Conservation (phyloP, 2,797 vertebrate species). For the Sebastes diploproa region DNA sequence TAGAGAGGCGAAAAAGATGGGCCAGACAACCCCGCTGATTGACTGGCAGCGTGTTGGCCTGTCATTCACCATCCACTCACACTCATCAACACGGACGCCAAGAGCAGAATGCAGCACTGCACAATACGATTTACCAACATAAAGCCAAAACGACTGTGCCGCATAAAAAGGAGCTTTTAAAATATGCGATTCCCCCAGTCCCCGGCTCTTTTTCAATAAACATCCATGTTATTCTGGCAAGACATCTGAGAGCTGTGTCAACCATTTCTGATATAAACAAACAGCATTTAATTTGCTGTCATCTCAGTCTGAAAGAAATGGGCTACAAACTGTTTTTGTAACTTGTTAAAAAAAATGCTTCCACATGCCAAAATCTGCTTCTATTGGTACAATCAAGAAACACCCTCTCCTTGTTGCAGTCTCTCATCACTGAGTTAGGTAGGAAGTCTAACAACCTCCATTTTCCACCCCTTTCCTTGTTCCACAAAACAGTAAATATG, state of each 20-base stretch:
- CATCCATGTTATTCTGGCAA: slow-evolving; percentile 49
- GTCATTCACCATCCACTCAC: slow-evolving; percentile 71
- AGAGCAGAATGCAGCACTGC: slow-evolving; percentile 46
- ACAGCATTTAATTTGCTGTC: slow-evolving; percentile 11
- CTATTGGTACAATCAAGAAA: neutral
- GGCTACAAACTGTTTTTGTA: neutral
- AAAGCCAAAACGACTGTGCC: slow-evolving; percentile 25
- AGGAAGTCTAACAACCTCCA: slow-evolving; percentile 23
- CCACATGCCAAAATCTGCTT: slow-evolving; percentile 8
- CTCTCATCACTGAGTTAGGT: neutral
- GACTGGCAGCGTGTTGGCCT: slow-evolving; percentile 67
- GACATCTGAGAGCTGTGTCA: slow-evolving; percentile 41
- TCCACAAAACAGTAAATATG: slow-evolving; percentile 38
- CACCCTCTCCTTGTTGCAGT: slow-evolving; percentile 1
- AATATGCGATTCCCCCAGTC: slow-evolving; percentile 2
- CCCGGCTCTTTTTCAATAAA: slow-evolving; percentile 33
- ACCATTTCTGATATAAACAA: slow-evolving; percentile 41
- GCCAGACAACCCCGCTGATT: slow-evolving; percentile 66
- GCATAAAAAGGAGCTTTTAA: slow-evolving; percentile 34
- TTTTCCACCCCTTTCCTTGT: neutral
- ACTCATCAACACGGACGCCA: slow-evolving; percentile 54
- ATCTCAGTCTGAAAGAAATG: slow-evolving; percentile 10
- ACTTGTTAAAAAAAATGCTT: neutral
- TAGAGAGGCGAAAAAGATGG: slow-evolving; percentile 48
- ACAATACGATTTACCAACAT: slow-evolving; percentile 42